These are phyloP conservation scores for Nephrotoma flavescens DNA, from an alignment of 2,888 invertebrate genomes.

Conservation along the genomic window DNA sequence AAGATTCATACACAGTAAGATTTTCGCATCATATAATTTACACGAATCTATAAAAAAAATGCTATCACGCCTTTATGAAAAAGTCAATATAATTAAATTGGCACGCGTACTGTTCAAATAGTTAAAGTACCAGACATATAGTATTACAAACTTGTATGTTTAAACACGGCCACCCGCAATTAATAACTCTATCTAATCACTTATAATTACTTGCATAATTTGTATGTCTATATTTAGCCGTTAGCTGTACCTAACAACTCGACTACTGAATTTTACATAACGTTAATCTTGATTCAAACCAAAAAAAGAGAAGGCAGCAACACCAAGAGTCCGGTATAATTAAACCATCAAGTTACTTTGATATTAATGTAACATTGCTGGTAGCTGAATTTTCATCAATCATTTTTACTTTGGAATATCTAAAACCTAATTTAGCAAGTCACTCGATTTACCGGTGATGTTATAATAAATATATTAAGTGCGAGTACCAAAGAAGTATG, in stretches of 20 bases:
- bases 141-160: neutral
- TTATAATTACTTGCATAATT: neutral
- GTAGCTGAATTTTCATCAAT: neutral
- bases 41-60: too few relatives aligned
- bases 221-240: neutral
- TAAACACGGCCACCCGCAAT: neutral
- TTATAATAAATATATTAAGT: too few relatives aligned
- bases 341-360: neutral
- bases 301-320: neutral
- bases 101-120: neutral
- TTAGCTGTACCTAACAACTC: neutral
- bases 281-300: neutral
- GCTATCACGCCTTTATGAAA: too few relatives aligned
- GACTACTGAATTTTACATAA: neutral
- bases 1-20: neutral
- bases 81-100: neutral
- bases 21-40: too few relatives aligned
- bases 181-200: neutral
- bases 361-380: neutral
- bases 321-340: neutral
- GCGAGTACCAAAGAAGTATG: too few relatives aligned
- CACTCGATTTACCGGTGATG: neutral
- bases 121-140: neutral
- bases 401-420: neutral
- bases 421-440: neutral